Evolutionary conservation across 2,797 vertebrate genomes (phyloP).

Genomic region (Coendou prehensilis): DNA sequence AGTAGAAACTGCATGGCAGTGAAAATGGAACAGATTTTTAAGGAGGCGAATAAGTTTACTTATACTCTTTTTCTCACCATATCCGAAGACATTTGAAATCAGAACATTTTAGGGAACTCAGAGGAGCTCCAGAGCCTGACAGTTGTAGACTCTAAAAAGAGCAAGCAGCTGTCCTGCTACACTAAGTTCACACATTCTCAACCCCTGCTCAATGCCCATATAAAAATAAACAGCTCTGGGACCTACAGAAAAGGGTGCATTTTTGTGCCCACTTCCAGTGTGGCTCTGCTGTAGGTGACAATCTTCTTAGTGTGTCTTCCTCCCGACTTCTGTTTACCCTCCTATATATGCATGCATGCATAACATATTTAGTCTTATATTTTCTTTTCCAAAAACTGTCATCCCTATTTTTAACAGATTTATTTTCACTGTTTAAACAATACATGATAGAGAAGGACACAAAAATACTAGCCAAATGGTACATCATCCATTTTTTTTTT

Average conservation of each 20-base stretch:
- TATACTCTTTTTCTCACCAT: not conserved
- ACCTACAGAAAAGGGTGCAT: not conserved
- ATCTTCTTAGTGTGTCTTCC: not conserved
- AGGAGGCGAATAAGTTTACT: not conserved
- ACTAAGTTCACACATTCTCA: not conserved
- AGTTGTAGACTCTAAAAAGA: conserved; percentile 37
- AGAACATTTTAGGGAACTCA: not conserved
- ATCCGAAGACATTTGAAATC: conserved; percentile 16
- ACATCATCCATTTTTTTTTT: too few species aligned
- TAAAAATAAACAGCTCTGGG: conserved; percentile 10
- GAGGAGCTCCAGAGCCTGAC: not conserved
- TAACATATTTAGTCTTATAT: not conserved
- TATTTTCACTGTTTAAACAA: conserved; percentile 41
- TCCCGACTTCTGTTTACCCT: not conserved
- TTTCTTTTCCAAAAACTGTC: conserved; percentile 55
- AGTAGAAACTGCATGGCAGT: not conserved
- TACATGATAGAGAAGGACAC: not conserved
- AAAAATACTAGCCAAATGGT: not conserved
- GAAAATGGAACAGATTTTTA: not conserved
- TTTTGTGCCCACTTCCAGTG: not conserved
- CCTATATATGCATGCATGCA: not conserved
- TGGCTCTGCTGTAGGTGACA: rapidly evolving
- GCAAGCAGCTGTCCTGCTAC: not conserved
- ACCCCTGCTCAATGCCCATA: not conserved
- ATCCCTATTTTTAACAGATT: conserved; percentile 37